Evolutionary conservation across 2,113 vertebrate species (phyloP).

Genomic region (Scytalopus superciliaris): DNA sequence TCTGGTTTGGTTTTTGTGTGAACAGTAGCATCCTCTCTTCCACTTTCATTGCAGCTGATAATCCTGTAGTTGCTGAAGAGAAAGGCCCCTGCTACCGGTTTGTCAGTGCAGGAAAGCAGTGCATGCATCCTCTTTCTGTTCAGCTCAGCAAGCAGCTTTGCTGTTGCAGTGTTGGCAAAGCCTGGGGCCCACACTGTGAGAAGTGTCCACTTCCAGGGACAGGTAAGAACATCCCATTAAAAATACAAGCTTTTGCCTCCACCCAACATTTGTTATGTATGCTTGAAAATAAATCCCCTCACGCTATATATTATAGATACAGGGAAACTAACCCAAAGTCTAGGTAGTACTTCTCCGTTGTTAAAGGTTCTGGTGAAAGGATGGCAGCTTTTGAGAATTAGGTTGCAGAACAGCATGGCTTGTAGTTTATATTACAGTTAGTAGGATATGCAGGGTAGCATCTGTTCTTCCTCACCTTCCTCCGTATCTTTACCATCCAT

Average conservation of each 20-base stretch:
- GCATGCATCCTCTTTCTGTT: constrained; percentile 94
- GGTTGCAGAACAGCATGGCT: background rate
- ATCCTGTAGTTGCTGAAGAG: constrained; percentile 85
- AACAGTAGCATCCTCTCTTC: constrained; percentile 42
- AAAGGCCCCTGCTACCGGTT: constrained; percentile 96
- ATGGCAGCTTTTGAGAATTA: background rate
- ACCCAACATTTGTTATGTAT: background rate
- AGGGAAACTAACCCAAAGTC: background rate
- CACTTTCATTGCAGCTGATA: constrained; percentile 83
- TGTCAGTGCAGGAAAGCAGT: constrained; percentile 90
- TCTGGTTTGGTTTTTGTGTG: constrained; percentile 49
- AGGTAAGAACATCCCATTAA: constrained; percentile 83
- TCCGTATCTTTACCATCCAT: background rate
- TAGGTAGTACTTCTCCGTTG: background rate
- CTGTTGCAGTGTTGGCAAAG: constrained; percentile 99
- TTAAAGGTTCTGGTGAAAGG: background rate
- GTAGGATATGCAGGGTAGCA: background rate
- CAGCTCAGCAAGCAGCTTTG: constrained; percentile 98
- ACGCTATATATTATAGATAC: background rate
- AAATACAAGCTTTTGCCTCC: background rate
- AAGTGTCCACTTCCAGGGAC: constrained; percentile 94
- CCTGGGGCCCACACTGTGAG: constrained; percentile 95
- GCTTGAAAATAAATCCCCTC: background rate
- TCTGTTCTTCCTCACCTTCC: background rate
- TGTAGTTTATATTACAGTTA: background rate